Evolutionary conservation across 35 echinoderm and acorn worm species (phyloP), one percentile per base, ranked within the genome.

Genomic region (Ptychodera flava): DNA sequence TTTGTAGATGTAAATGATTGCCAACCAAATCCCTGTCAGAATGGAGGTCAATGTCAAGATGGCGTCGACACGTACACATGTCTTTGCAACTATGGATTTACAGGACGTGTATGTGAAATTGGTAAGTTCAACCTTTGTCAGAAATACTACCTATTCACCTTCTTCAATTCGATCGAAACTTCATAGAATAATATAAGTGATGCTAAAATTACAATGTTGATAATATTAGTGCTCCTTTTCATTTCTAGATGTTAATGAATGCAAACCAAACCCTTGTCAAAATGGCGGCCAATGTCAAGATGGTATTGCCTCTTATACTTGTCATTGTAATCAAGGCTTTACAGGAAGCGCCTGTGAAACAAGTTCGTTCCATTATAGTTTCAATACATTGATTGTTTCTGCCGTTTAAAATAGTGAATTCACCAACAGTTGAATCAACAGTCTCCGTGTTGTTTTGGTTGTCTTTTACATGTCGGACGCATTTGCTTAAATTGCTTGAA

Each of bases 211-310:
- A 77, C n/a, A 77, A 15, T n/a, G 75, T 77, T 15, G n/a, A 15
- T 15, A 77, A 77, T n/a, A n/a, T 77, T 77, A n/a, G n/a, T n/a
- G n/a, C 75, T 77, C 15, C 75, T n/a, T 79, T 79, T 79, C 32
- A 28, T 10, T 10, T 79, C 1, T 79, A 79, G 78, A 79, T 79
- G 28, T 79, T 34, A 34, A 81, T 33, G 80, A 81, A 28, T 81
- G 80, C 80, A n/a, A n/a, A 34, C 1, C 31, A n/a, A n/a, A n/a
- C n/a, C n/a, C n/a, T n/a, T n/a, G n/a, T n/a, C n/a, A n/a, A n/a
- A n/a, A n/a, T n/a, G n/a, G n/a, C n/a, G n/a, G n/a, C n/a, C n/a
- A n/a, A n/a, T n/a, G n/a, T n/a, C n/a, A n/a, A n/a, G n/a, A 93
- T 79, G 28, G 1, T 1, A 1, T 32, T 0, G 35, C 16, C 16